phyloP scores from a whole-genome alignment of 64 coral and sea anemone species.

The Montipora capricornis region DNA sequence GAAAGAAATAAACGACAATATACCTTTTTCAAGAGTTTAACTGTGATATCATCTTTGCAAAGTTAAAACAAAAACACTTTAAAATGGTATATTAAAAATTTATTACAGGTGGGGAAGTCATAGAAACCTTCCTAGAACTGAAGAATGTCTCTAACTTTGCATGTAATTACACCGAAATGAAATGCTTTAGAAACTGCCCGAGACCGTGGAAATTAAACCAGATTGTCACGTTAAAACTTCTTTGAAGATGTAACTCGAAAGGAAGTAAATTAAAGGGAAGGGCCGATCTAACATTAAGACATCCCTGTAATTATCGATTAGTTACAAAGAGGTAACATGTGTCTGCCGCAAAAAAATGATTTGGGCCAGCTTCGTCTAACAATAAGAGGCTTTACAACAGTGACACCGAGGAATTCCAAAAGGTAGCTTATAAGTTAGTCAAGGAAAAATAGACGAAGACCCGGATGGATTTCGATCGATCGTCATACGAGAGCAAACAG shows the following conservation, averaged over 20 bases:
- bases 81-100: constrained; percentile 29
- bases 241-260: not conserved
- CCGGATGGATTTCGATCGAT: not conserved
- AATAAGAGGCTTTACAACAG: not conserved
- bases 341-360: not conserved
- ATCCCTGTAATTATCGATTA: constrained; percentile 10
- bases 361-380: not conserved
- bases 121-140: not conserved
- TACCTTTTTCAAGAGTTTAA: not conserved
- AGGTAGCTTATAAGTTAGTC: too few relatives aligned
- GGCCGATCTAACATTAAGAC: not conserved
- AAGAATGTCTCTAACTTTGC: constrained; percentile 32
- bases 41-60: not conserved
- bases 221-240: too few relatives aligned
- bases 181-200: not conserved
- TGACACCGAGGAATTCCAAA: not conserved
- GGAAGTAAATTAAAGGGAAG: too few relatives aligned
- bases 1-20: not conserved
- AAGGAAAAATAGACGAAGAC: not conserved
- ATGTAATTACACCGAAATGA: not conserved
- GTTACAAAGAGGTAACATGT: not conserved
- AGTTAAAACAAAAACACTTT: constrained; percentile 37
- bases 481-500: constrained; percentile 14
- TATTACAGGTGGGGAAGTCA: constrained; percentile 1
- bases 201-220: not conserved